Conservation (phyloP, 2,113 vertebrate species). For the Odocoileus virginianus region DNA sequence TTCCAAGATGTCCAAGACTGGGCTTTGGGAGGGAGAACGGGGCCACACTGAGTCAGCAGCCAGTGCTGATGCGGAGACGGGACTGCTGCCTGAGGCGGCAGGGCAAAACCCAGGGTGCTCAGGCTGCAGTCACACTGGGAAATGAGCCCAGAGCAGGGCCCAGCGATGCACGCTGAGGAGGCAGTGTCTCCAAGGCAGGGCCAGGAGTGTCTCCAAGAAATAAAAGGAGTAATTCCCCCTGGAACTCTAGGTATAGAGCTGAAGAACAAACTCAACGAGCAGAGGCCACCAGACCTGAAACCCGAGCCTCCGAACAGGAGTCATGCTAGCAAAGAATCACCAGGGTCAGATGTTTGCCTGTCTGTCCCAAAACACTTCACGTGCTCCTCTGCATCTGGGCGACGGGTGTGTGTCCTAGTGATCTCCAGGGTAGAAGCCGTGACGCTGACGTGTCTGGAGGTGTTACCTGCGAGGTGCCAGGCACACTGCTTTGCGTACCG, state of each 20-base stretch:
- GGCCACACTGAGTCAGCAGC: too few relatives aligned
- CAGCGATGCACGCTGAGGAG: neutral
- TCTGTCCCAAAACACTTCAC: neutral
- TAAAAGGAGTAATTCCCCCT: neutral
- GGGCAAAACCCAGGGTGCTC: neutral
- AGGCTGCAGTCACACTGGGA: neutral
- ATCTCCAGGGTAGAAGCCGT: neutral
- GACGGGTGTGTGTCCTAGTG: too few relatives aligned
- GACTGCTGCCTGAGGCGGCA: rapidly evolving
- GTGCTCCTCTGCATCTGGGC: neutral
- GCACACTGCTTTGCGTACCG: neutral
- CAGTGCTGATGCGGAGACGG: neutral
- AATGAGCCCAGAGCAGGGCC: neutral
- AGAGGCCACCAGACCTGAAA: neutral
- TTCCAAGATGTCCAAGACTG: neutral
- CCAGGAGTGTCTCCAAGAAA: neutral
- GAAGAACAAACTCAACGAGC: neutral
- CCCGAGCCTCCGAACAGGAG: neutral
- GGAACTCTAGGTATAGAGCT: neutral
- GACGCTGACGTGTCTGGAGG: rapidly evolving
- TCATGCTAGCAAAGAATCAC: neutral
- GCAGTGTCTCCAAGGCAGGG: neutral
- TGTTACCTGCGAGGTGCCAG: too few relatives aligned
- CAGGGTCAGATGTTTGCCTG: neutral
- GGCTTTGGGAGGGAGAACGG: neutral